Evolutionary conservation across 2,888 invertebrate genomes (phyloP), one percentile per base, ranked within the genome.

Genomic region (Nomada lathburiana): DNA sequence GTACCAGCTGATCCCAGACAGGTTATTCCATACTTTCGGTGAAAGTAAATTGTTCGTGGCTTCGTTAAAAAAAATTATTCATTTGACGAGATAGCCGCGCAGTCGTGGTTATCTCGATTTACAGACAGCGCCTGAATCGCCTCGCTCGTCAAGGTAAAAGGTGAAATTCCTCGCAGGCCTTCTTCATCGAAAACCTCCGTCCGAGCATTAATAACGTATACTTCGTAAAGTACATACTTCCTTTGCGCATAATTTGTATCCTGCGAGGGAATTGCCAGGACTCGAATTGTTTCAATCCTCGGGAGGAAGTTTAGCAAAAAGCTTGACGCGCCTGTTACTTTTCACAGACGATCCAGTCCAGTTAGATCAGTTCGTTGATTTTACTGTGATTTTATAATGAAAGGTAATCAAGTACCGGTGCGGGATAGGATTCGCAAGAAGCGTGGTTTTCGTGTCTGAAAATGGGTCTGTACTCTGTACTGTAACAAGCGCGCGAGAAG

Each of bases 361-460:
- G 84, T 84, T 83, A 77, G 75, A 68, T 69, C 74, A 67, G 64
- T 50, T 65, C 59, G 13, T 68, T 67, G 70, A 71, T 77, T 80
- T 75, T 63, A 64, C 70, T 50, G 68, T 36, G 79, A 73, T 62
- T 73, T 80, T 71, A 55, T 83, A 86, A 87, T 78, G 86, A 86
- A 78, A 88, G 80, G 74, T 83, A 87, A 87, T 87, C 88, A 83
- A 86, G 81, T 87, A 87, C 85, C 85, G 88, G 70, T 79, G 76
- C 76, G 57, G 29, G 53, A 60, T 64, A 44, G 78, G 69, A 74
- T 60, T 75, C 67, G 67, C 74, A 64, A 78, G 78, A 85, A 85
- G 68, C 60, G 59, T 42, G 79, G 75, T 87, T 85, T 83, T 85
- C 83, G 73, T 67, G 64, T 18, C 75, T 86, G 77, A 65, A 83